These are phyloP conservation scores for Pangasius larnaudii DNA, from an alignment of 2,797 vertebrate species.

Conservation along the genomic window DNA sequence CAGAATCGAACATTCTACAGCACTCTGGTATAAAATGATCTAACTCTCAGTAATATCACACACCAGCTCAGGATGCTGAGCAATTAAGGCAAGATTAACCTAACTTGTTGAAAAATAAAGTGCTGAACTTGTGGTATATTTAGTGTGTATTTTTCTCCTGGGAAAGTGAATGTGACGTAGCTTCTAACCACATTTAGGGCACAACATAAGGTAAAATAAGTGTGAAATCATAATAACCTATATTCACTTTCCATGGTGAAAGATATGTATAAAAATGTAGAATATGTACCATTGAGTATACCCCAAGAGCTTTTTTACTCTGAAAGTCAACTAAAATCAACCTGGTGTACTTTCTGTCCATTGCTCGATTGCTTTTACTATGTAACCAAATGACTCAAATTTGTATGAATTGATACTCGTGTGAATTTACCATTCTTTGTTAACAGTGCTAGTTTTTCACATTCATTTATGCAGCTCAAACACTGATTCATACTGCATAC, in stretches of 20 bases:
- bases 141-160: neutral
- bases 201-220: neutral
- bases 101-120: neutral
- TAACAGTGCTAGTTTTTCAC: conserved; percentile 20
- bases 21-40: neutral
- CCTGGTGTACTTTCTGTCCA: neutral
- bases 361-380: neutral
- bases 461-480: conserved; percentile 30
- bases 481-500: conserved; percentile 39
- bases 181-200: neutral
- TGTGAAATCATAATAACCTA: neutral
- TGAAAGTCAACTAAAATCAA: neutral
- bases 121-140: neutral
- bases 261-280: neutral
- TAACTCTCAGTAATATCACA: neutral
- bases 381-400: neutral
- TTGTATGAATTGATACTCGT: neutral
- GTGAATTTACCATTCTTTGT: conserved; percentile 30
- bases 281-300: neutral
- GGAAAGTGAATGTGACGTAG: neutral
- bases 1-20: neutral
- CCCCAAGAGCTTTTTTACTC: neutral
- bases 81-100: neutral
- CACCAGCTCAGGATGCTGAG: neutral
- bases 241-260: neutral